A percentile compares a stretch with the other conserved stretches of the same genome.
These are phyloP conservation scores for Sinocyclocheilus maitianheensis DNA, from an alignment of 2,113 vertebrate genomes.

Conservation along the genomic window DNA sequence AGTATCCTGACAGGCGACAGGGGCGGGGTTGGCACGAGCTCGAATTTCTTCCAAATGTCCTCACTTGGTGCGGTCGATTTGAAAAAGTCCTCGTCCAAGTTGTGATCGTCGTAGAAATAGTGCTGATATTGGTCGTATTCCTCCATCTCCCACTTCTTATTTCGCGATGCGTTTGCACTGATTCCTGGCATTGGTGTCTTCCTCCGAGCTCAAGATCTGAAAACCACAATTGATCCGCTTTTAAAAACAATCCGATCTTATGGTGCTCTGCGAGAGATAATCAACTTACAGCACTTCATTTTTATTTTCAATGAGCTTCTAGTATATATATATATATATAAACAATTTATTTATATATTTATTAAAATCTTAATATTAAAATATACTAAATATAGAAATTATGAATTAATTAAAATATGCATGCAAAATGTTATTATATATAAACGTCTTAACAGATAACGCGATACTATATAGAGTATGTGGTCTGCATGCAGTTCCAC, in stretches of 20 bases:
- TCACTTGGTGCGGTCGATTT: conserved; percentile 93
- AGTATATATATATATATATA: too few relatives aligned
- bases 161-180: conserved; percentile 64
- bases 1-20: conserved; percentile 79
- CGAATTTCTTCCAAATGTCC: conserved; percentile 98
- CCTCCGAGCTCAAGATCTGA: conserved; percentile 34
- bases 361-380: not conserved
- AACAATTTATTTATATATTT: too few relatives aligned
- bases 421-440: not conserved
- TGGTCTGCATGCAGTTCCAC: not conserved
- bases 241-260: not conserved
- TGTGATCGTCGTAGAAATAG: conserved; percentile 91
- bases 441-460: too few relatives aligned
- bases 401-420: not conserved
- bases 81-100: conserved; percentile 88
- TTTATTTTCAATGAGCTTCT: not conserved
- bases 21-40: conserved; percentile 91
- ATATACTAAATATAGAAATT: too few relatives aligned
- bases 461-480: not conserved
- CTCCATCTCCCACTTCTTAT: conserved; percentile 86
- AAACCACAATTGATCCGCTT: not conserved
- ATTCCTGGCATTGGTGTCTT: conserved; percentile 70
- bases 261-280: not conserved
- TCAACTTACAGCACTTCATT: not conserved
- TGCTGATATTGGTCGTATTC: conserved; percentile 89